These are phyloP conservation scores for Drosophila persimilis DNA, from an alignment of 1,140 invertebrate genomes.

Conservation along the genomic window DNA sequence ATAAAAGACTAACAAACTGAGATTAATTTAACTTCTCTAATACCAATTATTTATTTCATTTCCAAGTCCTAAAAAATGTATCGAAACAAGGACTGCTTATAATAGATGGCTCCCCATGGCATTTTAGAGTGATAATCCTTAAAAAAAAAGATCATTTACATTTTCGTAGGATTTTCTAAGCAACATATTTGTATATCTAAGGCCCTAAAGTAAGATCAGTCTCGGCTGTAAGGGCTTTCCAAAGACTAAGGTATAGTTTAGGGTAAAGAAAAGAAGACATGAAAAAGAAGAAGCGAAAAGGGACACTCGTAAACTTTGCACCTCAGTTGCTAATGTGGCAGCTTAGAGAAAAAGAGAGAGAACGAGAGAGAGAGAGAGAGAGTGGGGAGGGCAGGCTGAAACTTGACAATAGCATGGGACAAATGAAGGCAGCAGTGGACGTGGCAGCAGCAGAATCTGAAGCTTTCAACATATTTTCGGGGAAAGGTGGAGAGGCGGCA, in stretches of 20 bases:
- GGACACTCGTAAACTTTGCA: conserved; percentile 78
- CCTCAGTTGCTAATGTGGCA: conserved; percentile 77
- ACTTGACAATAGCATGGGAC: neutral
- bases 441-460: too few species aligned
- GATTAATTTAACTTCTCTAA: too few species aligned
- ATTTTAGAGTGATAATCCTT: too few species aligned
- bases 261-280: neutral
- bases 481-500: neutral
- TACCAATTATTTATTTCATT: too few species aligned
- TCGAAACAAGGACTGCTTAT: too few species aligned
- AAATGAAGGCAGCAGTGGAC: neutral
- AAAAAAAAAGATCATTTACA: too few species aligned
- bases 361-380: neutral
- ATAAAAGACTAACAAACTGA: neutral
- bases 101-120: too few species aligned
- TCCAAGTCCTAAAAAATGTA: too few species aligned
- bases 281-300: conserved; percentile 40
- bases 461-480: too few species aligned
- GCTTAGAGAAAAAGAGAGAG: conserved; percentile 47
- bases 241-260: neutral
- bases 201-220: too few species aligned
- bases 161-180: too few species aligned
- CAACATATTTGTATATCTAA: too few species aligned
- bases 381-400: neutral
- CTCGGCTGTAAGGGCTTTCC: neutral